Conservation (phyloP, 2,888 invertebrate species). For the Cataglyphis rosenhaueri region DNA sequence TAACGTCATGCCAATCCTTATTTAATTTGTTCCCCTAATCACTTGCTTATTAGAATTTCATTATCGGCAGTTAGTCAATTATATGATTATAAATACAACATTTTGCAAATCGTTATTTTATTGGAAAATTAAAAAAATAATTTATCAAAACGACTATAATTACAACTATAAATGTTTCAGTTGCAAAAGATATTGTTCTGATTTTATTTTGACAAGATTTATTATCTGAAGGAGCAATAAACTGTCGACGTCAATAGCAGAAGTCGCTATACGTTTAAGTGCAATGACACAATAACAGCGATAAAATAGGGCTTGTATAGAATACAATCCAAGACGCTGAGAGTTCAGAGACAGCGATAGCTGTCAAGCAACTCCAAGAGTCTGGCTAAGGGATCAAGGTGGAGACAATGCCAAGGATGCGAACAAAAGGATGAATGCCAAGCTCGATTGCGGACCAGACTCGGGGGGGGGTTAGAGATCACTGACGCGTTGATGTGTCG, state of each 20-base stretch:
- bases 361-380: conserved; percentile 44
- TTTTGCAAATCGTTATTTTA: background rate
- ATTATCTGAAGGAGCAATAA: conserved; percentile 31
- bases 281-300: conserved; percentile 24
- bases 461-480: background rate
- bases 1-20: background rate
- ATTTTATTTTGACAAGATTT: conserved; percentile 21
- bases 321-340: conserved; percentile 51
- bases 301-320: conserved; percentile 64
- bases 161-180: conserved; percentile 6
- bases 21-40: conserved; percentile 23
- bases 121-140: conserved; percentile 9
- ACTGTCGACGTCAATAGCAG: conserved; percentile 36
- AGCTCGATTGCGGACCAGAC: conserved; percentile 42
- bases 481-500: conserved; percentile 53
- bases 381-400: conserved; percentile 51
- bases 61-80: conserved; percentile 16
- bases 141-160: background rate
- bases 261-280: conserved; percentile 17
- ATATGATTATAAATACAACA: background rate
- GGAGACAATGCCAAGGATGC: conserved; percentile 75
- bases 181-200: conserved; percentile 1
- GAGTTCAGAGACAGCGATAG: conserved; percentile 35
- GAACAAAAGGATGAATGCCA: conserved; percentile 78
- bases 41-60: conserved; percentile 7